Percentiles rank a stretch among this genome's conserved stretches.
phyloP scores from a whole-genome alignment of 2,888 invertebrate genomes.

The Megastigmus dorsalis region DNA sequence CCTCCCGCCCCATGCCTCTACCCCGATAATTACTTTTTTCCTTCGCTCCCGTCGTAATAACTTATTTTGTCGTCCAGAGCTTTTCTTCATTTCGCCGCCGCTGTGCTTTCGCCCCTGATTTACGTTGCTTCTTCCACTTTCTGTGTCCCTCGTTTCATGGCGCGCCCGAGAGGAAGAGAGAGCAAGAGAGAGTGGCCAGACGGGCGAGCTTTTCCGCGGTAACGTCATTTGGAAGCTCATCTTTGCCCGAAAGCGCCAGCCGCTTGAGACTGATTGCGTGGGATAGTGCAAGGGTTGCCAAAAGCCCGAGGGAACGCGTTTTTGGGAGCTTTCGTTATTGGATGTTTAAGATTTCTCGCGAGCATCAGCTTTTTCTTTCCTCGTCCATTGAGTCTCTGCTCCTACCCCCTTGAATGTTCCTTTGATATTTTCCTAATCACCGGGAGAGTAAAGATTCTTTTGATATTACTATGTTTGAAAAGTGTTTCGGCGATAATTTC shows the following conservation, averaged over 20 bases:
- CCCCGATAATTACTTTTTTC: constrained; percentile 40
- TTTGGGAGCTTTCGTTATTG: background rate
- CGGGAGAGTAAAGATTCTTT: background rate
- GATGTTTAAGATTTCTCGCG: too few relatives aligned
- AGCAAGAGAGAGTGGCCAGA: too few relatives aligned
- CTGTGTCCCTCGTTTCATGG: background rate
- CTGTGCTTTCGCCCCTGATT: constrained; percentile 17
- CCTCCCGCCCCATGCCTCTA: background rate
- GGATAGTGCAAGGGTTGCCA: background rate
- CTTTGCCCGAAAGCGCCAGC: too few relatives aligned
- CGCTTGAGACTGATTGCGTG: background rate
- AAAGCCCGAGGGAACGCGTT: background rate
- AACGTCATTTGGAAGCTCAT: constrained; percentile 10
- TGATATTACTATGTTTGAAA: constrained; percentile 4
- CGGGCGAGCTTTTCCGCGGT: constrained; percentile 5
- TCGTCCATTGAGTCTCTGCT: too few relatives aligned
- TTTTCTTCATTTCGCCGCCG: constrained; percentile 18
- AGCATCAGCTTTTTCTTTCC: too few relatives aligned
- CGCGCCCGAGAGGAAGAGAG: background rate
- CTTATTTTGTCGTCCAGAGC: constrained; percentile 19
- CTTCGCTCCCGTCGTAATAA: constrained; percentile 8
- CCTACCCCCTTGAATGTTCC: background rate
- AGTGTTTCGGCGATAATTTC: too few relatives aligned
- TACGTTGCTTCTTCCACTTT: constrained; percentile 1
- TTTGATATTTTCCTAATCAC: too few relatives aligned